Percentiles rank a stretch among this genome's conserved stretches.
Conservation (phyloP, 2,113 vertebrate genomes). For the Atractosteus spatula region DNA sequence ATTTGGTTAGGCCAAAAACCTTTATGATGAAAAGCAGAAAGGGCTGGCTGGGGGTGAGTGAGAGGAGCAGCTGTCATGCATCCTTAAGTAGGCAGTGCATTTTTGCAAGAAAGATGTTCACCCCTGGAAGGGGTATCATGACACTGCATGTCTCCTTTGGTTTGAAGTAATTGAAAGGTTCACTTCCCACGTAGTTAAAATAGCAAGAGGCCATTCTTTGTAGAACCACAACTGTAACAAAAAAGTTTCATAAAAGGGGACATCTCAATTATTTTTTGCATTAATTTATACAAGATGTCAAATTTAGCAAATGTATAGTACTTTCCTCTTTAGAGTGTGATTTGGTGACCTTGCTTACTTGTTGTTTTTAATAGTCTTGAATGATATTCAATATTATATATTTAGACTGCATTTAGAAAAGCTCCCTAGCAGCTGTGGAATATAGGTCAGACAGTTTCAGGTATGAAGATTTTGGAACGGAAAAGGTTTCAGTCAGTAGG, state of each 20-base stretch:
- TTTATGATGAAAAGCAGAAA: not conserved
- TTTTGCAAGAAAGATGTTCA: not conserved
- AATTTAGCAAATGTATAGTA: no score
- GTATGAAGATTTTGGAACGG: conserved; percentile 46
- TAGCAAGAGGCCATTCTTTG: not conserved
- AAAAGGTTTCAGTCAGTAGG: conserved; percentile 31
- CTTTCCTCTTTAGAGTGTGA: not conserved
- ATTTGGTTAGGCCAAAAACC: not conserved
- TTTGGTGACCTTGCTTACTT: not conserved
- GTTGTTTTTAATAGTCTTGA: no score
- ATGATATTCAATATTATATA: not conserved
- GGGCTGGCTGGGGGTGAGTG: not conserved
- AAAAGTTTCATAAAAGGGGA: not conserved
- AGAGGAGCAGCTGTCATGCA: not conserved
- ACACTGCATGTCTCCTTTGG: not conserved
- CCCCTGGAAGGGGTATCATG: not conserved
- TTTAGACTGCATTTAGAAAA: not conserved
- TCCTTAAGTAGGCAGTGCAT: not conserved
- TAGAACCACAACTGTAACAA: not conserved
- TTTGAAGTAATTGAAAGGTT: conserved; percentile 3
- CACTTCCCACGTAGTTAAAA: not conserved
- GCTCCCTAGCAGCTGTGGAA: conserved; percentile 37
- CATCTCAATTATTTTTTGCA: not conserved
- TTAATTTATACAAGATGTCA: no score
- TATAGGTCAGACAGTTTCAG: conserved; percentile 38